A percentile compares a stretch with the other conserved stretches of the same genome.
Evolutionary conservation across 2,888 invertebrate genomes (phyloP).

Genomic region (Artemia sinica): DNA sequence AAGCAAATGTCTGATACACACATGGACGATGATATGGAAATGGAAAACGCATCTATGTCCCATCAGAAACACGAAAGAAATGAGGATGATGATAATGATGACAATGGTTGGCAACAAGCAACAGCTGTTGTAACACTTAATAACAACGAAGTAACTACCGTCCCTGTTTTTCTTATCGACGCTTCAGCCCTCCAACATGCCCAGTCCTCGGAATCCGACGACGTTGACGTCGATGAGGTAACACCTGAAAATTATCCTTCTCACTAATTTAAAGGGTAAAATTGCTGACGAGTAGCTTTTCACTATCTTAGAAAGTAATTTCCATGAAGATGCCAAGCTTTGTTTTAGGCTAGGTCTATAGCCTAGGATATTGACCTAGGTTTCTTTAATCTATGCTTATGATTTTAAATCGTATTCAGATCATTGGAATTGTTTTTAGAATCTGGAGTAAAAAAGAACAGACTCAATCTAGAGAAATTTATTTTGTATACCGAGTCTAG

Average conservation of each 20-base stretch:
- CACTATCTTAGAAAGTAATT: too few relatives aligned
- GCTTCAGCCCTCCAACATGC: slow-evolving; percentile 10
- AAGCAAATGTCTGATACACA: background rate
- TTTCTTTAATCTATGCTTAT: too few relatives aligned
- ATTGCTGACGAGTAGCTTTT: background rate
- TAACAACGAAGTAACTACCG: slow-evolving; percentile 2
- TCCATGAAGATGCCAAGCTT: too few relatives aligned
- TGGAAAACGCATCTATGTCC: slow-evolving; percentile 1
- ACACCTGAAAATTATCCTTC: background rate
- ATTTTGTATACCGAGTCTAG: too few relatives aligned
- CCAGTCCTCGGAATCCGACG: background rate
- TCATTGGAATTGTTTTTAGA: too few relatives aligned
- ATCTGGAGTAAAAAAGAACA: too few relatives aligned
- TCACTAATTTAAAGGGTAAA: background rate
- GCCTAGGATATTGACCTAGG: too few relatives aligned
- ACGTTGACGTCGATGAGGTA: background rate
- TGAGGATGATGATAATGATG: background rate
- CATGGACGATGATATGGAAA: background rate
- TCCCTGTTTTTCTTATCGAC: slow-evolving; percentile 1
- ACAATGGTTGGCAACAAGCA: background rate
- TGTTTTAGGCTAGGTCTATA: too few relatives aligned
- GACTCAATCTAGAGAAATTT: too few relatives aligned
- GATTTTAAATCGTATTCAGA: too few relatives aligned
- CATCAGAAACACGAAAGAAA: background rate
- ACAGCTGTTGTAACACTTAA: background rate